Conservation (phyloP, 2,888 invertebrate genomes). For the Orthosia gracilis region DNA sequence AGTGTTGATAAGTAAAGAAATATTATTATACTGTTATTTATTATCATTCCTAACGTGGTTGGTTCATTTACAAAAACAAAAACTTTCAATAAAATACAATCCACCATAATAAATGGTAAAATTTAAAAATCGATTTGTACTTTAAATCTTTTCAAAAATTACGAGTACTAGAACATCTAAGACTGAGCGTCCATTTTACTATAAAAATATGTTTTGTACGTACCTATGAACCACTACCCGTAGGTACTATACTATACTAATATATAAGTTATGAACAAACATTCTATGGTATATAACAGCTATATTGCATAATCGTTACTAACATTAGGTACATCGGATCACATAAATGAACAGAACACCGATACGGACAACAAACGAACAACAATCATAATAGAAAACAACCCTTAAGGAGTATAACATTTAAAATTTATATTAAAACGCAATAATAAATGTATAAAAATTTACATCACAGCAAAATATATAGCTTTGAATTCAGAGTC, state of each 20-base stretch:
- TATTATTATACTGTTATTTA: constrained; percentile 2
- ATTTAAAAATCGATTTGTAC: constrained; percentile 27
- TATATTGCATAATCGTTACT: constrained; percentile 61
- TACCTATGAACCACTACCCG: constrained; percentile 45
- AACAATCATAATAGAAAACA: constrained; percentile 66
- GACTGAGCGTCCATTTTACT: constrained; percentile 62
- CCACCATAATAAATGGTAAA: neutral
- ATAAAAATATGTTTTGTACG: constrained; percentile 68
- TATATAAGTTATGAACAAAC: constrained; percentile 61
- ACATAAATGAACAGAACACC: constrained; percentile 50
- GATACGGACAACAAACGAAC: constrained; percentile 45
- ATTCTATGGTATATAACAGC: constrained; percentile 62
- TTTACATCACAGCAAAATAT: constrained; percentile 72
- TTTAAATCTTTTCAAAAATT: constrained; percentile 36
- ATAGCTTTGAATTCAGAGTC: constrained; percentile 5
- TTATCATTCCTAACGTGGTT: constrained; percentile 1
- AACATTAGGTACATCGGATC: constrained; percentile 48
- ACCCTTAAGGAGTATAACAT: constrained; percentile 72
- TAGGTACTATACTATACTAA: constrained; percentile 51
- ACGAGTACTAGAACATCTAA: constrained; percentile 43
- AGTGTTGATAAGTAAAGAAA: constrained; percentile 14
- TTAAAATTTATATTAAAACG: constrained; percentile 65
- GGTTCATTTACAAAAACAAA: neutral
- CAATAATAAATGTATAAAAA: constrained; percentile 50
- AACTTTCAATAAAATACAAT: constrained; percentile 7